phyloP scores from a whole-genome alignment of 2,888 invertebrate species.

The Steinernema hermaphroditum region DNA sequence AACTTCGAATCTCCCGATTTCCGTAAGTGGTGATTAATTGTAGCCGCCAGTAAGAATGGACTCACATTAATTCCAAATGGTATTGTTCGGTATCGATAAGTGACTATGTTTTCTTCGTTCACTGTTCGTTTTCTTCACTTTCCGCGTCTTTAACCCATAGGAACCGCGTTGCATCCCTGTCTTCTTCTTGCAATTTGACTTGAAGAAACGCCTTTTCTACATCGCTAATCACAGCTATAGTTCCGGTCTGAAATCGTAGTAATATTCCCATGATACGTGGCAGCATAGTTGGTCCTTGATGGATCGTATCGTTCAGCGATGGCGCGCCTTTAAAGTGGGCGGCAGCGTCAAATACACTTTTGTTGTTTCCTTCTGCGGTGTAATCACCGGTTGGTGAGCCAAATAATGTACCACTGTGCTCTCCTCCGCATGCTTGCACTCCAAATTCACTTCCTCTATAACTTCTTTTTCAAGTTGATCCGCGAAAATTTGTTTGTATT shows the following conservation, averaged over 20 bases:
- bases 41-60: conserved; percentile 43
- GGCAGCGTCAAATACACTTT: conserved; percentile 46
- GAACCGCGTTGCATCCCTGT: conserved; percentile 40
- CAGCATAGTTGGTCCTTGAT: conserved; percentile 40
- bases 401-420: conserved; percentile 36
- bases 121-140: no score
- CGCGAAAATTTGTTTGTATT: no score
- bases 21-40: conserved; percentile 38
- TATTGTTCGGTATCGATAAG: conserved; percentile 38
- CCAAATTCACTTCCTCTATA: conserved; percentile 32
- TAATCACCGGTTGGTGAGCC: conserved; percentile 43
- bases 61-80: conserved; percentile 41
- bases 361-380: conserved; percentile 37
- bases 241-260: conserved; percentile 32
- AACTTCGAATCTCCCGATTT: not conserved
- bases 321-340: conserved; percentile 11
- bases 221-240: conserved; percentile 33
- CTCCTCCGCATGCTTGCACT: not conserved
- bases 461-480: no score
- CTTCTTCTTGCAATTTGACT: conserved; percentile 32
- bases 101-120: conserved; percentile 33
- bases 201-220: conserved; percentile 47
- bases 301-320: conserved; percentile 42
- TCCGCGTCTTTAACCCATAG: conserved; percentile 39
- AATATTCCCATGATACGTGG: conserved; percentile 37